These are phyloP conservation scores for Glaucomys volans DNA, from an alignment of 2,113 vertebrate genomes.

Conservation along the genomic window DNA sequence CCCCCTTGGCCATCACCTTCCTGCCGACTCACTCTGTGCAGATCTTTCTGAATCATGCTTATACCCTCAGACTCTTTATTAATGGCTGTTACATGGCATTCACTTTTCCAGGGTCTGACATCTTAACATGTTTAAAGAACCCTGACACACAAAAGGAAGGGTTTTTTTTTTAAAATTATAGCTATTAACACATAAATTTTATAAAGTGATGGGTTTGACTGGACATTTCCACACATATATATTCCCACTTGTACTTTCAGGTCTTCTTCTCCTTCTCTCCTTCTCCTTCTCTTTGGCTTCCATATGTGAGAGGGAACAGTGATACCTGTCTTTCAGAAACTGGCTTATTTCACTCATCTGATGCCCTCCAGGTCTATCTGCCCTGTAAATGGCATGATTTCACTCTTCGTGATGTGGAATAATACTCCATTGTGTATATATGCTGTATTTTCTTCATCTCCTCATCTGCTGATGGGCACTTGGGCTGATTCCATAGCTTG, in stretches of 20 bases:
- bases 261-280: background rate
- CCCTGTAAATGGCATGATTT: background rate
- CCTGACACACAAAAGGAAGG: background rate
- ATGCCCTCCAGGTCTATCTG: background rate
- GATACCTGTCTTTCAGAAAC: background rate
- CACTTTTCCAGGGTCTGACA: conserved; percentile 13
- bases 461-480: background rate
- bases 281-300: background rate
- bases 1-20: background rate
- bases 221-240: background rate
- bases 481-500: background rate
- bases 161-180: background rate
- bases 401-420: background rate
- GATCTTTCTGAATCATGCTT: background rate
- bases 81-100: background rate
- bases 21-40: background rate
- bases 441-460: background rate
- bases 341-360: background rate
- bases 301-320: background rate
- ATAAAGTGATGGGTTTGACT: background rate
- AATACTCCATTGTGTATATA: background rate
- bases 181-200: background rate
- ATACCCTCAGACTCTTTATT: background rate
- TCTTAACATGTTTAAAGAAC: background rate
- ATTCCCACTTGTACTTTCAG: background rate